phyloP scores from a whole-genome alignment of 2,113 vertebrate species.

The Hemichromis elongatus region DNA sequence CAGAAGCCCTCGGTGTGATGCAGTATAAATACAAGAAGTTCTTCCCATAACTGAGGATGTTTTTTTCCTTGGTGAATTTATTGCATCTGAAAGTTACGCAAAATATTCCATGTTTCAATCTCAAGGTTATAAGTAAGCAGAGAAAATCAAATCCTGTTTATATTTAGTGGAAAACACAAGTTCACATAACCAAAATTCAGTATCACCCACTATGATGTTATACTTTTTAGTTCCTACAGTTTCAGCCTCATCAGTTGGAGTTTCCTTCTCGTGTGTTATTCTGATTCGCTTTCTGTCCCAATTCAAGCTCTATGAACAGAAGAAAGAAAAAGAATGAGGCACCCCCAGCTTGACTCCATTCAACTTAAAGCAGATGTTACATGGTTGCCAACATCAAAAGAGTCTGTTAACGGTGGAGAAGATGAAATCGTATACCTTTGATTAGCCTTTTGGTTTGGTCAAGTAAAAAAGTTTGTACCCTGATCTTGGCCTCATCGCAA shows the following conservation, averaged over 20 bases:
- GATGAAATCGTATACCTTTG: constrained; percentile 72
- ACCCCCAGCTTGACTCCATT: not conserved
- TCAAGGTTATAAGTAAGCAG: not conserved
- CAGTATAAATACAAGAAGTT: not conserved
- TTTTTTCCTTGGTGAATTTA: not conserved
- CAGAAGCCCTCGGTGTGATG: constrained; percentile 68
- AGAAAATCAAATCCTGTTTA: not conserved
- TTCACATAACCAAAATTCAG: constrained; percentile 25
- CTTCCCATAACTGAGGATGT: not conserved
- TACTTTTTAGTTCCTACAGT: constrained; percentile 4
- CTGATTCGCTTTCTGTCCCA: constrained; percentile 32
- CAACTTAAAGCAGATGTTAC: constrained; percentile 70
- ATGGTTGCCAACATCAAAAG: constrained; percentile 70
- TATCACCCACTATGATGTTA: constrained; percentile 2
- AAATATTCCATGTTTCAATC: not conserved
- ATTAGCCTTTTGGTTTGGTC: constrained; percentile 64
- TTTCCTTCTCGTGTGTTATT: constrained; percentile 41
- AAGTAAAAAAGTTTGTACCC: constrained; percentile 57
- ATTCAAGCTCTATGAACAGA: constrained; percentile 10
- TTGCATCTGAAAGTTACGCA: not conserved
- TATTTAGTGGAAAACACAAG: constrained; percentile 7
- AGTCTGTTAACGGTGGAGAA: constrained; percentile 59
- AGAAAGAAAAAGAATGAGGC: not conserved
- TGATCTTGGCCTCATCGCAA: constrained; percentile 54
- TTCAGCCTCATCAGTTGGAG: constrained; percentile 22